phyloP scores from a whole-genome alignment of 2,797 vertebrate species.

The Lacerta viridis region DNA sequence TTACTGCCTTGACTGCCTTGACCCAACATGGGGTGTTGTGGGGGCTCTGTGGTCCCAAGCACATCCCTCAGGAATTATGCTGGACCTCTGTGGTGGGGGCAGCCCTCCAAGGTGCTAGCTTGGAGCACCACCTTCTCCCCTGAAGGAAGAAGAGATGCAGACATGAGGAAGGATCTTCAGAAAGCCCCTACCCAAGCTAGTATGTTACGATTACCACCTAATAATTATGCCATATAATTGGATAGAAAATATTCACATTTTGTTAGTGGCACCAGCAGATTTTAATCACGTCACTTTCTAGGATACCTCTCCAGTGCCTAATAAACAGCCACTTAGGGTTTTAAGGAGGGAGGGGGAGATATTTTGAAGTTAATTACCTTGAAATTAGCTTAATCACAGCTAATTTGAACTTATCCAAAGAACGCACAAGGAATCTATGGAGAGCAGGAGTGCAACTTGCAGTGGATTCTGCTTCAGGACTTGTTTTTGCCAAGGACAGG shows the following conservation, averaged over 20 bases:
- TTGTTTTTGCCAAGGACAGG: neutral
- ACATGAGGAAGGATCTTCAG: neutral
- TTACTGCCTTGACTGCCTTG: too few relatives aligned
- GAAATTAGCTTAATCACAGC: conserved; percentile 90
- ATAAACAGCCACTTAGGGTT: conserved; percentile 84
- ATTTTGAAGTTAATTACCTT: conserved; percentile 88
- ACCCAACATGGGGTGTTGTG: too few relatives aligned
- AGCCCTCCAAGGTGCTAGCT: too few relatives aligned
- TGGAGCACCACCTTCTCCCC: neutral
- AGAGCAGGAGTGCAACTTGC: conserved; percentile 37
- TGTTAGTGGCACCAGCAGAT: conserved; percentile 71
- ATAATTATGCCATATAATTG: conserved; percentile 78
- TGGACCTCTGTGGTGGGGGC: too few relatives aligned
- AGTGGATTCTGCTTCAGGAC: neutral
- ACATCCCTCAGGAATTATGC: too few relatives aligned
- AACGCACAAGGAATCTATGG: conserved; percentile 85
- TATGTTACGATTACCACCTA: neutral
- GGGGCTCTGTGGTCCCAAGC: neutral
- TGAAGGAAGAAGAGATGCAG: neutral
- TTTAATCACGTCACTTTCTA: conserved; percentile 76
- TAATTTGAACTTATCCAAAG: conserved; percentile 90
- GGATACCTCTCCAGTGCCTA: conserved; percentile 69
- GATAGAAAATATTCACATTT: conserved; percentile 77
- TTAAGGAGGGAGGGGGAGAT: conserved; percentile 84
- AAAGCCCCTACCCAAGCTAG: accelerated